Conservation (phyloP, 2,113 vertebrate species). For the Cavia aperea region DNA sequence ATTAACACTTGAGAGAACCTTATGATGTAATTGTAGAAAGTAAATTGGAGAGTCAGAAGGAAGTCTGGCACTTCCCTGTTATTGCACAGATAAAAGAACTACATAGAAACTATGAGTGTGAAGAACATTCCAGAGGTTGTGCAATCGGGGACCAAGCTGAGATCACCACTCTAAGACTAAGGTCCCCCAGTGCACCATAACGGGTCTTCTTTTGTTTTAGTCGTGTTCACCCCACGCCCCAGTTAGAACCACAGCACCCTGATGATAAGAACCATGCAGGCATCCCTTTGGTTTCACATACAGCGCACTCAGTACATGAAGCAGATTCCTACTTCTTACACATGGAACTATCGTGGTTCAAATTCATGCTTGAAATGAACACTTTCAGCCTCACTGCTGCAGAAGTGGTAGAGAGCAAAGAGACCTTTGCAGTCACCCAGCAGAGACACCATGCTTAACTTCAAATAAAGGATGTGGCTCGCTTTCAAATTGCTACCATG, state of each 20-base stretch:
- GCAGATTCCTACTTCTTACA: neutral
- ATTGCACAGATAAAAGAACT: neutral
- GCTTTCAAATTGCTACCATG: neutral
- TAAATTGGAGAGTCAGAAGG: neutral
- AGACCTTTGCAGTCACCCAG: neutral
- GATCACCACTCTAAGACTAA: neutral
- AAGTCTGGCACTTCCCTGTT: neutral
- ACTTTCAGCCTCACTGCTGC: neutral
- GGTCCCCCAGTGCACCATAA: neutral
- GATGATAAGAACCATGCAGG: neutral
- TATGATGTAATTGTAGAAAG: neutral
- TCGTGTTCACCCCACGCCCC: neutral
- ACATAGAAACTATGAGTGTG: neutral
- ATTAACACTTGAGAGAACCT: neutral
- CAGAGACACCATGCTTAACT: neutral
- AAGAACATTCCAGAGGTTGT: neutral
- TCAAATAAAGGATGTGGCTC: neutral
- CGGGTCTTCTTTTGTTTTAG: neutral
- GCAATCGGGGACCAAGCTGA: neutral
- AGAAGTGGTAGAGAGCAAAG: neutral
- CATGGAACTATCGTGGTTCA: neutral
- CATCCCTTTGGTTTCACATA: neutral
- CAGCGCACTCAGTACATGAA: too few species aligned
- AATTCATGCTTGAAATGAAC: neutral
- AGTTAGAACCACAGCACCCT: neutral